phyloP scores from a whole-genome alignment of 1,140 invertebrate species.

The Ooceraea biroi region DNA sequence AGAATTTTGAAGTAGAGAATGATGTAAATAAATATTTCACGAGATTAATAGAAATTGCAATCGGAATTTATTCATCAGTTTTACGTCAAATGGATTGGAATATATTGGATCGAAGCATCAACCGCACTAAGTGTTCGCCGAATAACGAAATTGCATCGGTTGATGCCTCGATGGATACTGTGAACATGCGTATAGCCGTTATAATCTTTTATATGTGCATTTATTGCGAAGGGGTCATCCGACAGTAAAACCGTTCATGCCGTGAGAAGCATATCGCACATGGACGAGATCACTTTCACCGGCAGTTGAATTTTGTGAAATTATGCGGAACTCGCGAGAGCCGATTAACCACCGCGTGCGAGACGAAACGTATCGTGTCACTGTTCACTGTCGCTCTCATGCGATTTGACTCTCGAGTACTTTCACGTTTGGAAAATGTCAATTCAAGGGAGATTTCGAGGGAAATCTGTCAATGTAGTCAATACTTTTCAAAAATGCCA shows the following conservation, averaged over 20 bases:
- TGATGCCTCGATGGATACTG: not conserved
- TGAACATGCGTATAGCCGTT: not conserved
- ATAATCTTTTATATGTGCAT: conserved; percentile 22
- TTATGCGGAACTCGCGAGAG: conserved; percentile 50
- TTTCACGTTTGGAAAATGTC: conserved; percentile 17
- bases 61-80: not conserved
- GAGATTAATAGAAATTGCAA: no score
- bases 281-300: conserved; percentile 57
- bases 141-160: conserved; percentile 1
- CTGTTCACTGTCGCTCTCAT: conserved; percentile 67
- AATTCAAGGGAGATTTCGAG: not conserved
- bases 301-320: conserved; percentile 56
- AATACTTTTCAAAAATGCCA: not conserved
- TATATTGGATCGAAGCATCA: conserved; percentile 14
- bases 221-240: conserved; percentile 11
- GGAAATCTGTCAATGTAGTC: not conserved
- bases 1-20: no score
- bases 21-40: no score
- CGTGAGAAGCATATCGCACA: conserved; percentile 2
- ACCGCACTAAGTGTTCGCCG: not conserved
- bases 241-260: conserved; percentile 17
- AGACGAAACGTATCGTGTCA: conserved; percentile 34
- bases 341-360: conserved; percentile 13
- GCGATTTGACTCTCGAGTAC: conserved; percentile 23
- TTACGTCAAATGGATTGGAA: conserved; percentile 3